phyloP scores from a whole-genome alignment of 2,113 vertebrate species.

The Synchiropus splendidus region DNA sequence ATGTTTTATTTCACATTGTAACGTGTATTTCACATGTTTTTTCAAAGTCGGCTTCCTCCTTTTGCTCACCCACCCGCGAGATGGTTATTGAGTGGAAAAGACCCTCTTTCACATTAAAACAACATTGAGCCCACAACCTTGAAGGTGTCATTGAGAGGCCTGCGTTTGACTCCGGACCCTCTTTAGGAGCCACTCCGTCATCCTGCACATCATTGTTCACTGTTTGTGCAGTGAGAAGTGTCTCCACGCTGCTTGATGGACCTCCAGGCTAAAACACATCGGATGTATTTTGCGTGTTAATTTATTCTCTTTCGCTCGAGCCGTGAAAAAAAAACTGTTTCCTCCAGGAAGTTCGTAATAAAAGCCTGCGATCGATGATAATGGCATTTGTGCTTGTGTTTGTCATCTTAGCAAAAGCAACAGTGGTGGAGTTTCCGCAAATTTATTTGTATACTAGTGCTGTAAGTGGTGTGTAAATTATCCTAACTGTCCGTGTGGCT shows the following conservation, averaged over 20 bases:
- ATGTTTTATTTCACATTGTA: too few relatives aligned
- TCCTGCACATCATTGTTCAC: conserved; percentile 44
- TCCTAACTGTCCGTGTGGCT: conserved; percentile 68
- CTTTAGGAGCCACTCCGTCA: conserved; percentile 55
- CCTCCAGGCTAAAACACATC: conserved; percentile 48
- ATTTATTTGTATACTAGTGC: conserved; percentile 76
- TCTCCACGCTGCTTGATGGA: conserved; percentile 41
- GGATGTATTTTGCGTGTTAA: conserved; percentile 62
- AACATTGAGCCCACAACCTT: conserved; percentile 45
- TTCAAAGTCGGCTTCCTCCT: too few relatives aligned
- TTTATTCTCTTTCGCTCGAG: conserved; percentile 57
- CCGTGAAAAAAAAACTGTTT: conserved; percentile 38
- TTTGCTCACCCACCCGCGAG: too few relatives aligned
- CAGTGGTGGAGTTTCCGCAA: conserved; percentile 66
- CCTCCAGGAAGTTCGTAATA: conserved; percentile 74
- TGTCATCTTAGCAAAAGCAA: conserved; percentile 74
- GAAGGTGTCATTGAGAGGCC: conserved; percentile 54
- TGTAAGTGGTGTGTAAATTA: conserved; percentile 79
- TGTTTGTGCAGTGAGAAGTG: conserved; percentile 43
- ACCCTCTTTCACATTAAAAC: conserved; percentile 39
- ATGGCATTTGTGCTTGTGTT: conserved; percentile 73
- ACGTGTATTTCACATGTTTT: too few relatives aligned
- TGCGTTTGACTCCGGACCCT: conserved; percentile 38
- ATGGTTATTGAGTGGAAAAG: conserved; percentile 27
- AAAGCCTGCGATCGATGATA: conserved; percentile 75